Evolutionary conservation across 2,888 invertebrate species (phyloP).

Genomic region (Hoplodrina blanda): DNA sequence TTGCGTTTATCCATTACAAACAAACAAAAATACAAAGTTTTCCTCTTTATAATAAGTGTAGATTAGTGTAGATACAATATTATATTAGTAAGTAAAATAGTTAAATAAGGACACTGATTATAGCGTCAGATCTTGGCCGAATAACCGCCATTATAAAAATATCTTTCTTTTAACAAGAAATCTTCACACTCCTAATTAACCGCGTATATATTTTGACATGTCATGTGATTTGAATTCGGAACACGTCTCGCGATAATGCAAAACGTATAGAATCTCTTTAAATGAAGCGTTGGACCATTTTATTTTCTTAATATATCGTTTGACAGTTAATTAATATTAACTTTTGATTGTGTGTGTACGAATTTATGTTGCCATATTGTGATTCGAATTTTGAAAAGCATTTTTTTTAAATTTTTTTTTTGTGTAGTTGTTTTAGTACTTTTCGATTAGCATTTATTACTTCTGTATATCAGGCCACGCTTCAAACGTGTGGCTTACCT

Average conservation of each 20-base stretch:
- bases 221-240: slow-evolving; percentile 49
- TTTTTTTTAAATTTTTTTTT: background rate
- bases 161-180: slow-evolving; percentile 1
- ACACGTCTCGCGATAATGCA: slow-evolving; percentile 47
- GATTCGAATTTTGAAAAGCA: background rate
- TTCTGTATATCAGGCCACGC: background rate
- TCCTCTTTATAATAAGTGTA: too few relatives aligned
- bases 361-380: slow-evolving; percentile 23
- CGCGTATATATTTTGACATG: slow-evolving; percentile 50
- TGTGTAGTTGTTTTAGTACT: background rate
- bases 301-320: slow-evolving; percentile 36
- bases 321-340: slow-evolving; percentile 57
- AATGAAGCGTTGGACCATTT: slow-evolving; percentile 44
- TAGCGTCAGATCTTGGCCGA: background rate
- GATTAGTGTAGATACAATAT: too few relatives aligned
- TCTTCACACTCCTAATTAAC: slow-evolving; percentile 40
- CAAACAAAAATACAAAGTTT: too few relatives aligned
- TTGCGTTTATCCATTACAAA: too few relatives aligned
- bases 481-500: background rate
- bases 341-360: slow-evolving; percentile 19
- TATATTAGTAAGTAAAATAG: too few relatives aligned
- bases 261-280: slow-evolving; percentile 35
- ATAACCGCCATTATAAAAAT: slow-evolving; percentile 1
- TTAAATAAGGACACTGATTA: too few relatives aligned
- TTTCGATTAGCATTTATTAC: background rate